phyloP scores from a whole-genome alignment of 2,888 invertebrate genomes.

The Drosophila pullipes region DNA sequence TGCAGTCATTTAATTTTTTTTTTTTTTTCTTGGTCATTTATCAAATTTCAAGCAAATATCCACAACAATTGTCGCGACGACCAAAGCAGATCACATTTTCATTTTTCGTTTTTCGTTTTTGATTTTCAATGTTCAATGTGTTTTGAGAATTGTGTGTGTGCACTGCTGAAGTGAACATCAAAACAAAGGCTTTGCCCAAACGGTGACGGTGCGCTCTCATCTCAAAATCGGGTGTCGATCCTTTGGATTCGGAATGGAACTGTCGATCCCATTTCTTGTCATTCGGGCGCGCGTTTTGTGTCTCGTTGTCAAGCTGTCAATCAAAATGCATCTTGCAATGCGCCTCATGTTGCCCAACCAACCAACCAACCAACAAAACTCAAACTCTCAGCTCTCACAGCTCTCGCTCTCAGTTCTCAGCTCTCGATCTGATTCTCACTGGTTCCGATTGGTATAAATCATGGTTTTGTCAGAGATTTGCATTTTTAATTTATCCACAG shows the following conservation, averaged over 20 bases:
- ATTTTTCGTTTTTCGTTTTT: constrained; percentile 16
- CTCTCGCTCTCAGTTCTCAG: neutral
- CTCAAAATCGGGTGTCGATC: constrained; percentile 20
- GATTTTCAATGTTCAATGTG: constrained; percentile 3
- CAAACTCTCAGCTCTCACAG: neutral
- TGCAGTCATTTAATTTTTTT: constrained; percentile 7
- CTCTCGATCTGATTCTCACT: neutral
- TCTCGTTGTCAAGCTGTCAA: constrained; percentile 68
- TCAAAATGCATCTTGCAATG: constrained; percentile 62
- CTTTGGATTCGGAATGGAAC: constrained; percentile 15
- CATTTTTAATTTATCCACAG: constrained; percentile 45
- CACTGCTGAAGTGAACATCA: constrained; percentile 73
- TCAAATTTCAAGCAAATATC: constrained; percentile 73
- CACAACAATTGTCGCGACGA: constrained; percentile 50
- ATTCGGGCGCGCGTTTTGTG: constrained; percentile 71
- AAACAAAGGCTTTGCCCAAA: constrained; percentile 61
- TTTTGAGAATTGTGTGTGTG: constrained; percentile 20
- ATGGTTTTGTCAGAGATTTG: constrained; percentile 22
- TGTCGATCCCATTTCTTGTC: constrained; percentile 46
- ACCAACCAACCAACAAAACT: constrained; percentile 11
- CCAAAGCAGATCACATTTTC: constrained; percentile 70
- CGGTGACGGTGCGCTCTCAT: constrained; percentile 48
- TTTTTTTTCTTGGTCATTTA: constrained; percentile 68
- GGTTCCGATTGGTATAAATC: constrained; percentile 5
- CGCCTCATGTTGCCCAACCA: constrained; percentile 48